Evolutionary conservation across 2,888 invertebrate species (phyloP), one percentile per base, ranked within the genome.

Genomic region (Drosophila vallismaia): DNA sequence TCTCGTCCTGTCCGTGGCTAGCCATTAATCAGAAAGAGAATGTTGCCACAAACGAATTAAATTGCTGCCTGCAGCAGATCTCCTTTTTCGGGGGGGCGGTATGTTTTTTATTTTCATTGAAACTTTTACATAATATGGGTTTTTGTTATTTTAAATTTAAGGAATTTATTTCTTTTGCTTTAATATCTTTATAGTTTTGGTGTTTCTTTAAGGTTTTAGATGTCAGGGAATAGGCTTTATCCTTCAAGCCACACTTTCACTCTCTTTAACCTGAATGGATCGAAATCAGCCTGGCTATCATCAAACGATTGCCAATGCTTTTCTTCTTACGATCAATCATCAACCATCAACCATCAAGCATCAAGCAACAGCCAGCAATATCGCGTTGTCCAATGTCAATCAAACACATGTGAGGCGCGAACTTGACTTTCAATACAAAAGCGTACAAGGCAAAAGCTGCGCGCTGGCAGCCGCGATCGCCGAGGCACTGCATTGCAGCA

Each of bases 391-490:
- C 88, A 88, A 87, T 85, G 86, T 72, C 88, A 88, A 79, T 80
- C 83, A 79, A 87, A 81, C 77, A 77, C 70, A 70, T 70, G 46
- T 78, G 75, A 74, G 69, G 68, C 67, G 84, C 88, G 86, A 88
- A 82, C 89, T 83, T 86, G 89, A 88, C 87, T 87, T 87, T 88
- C 89, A 87, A 87, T 89, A 79, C 52, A 71, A 79, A 58, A 74
- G 79, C 86, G 79, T 70, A 86, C 88, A 84, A 83, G 84, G 86
- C 88, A 75, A 83, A 71, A 88, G 73, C 77, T 71, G 19, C 1
- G 63, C 66, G 80, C 69, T 57, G 71, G 24, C 29, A 63, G 58
- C 84, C 81, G 77, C 76, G 86, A 88, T 86, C 79, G 76, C 9
- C 51, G 55, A 59, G 54, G 31, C 60, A 52, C 46, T 66, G 69